Evolutionary conservation across 2,888 invertebrate genomes (phyloP), one percentile per base, ranked within the genome.

Genomic region (Sminthurinus aureus): DNA sequence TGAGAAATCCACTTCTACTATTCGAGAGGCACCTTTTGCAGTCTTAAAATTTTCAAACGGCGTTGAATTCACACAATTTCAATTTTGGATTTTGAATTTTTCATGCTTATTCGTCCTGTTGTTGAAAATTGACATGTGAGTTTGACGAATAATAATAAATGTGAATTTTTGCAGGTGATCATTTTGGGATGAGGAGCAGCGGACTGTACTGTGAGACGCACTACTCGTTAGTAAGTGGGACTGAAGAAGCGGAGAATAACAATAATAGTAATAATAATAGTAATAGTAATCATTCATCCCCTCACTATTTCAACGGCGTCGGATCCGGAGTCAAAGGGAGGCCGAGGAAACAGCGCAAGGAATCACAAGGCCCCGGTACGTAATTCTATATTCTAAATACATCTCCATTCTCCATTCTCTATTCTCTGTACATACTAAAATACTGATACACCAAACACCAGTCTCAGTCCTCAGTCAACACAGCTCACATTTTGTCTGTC

Each of bases 101-200:
- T n/a, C n/a, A n/a, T n/a, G n/a, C n/a, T n/a, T n/a, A 38, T 38
- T 38, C 6, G 38, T 38, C 6, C 1, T 1, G 38, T 1, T 38
- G 38, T 38, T 38, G 38, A 38, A 38, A 38, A 1, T 38, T 38
- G 38, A 38, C n/a, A n/a, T n/a, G n/a, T n/a, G n/a, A n/a, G n/a
- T n/a, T n/a, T n/a, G n/a, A n/a, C n/a, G n/a, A n/a, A n/a, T n/a
- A n/a, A n/a, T n/a, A n/a, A n/a, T n/a, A n/a, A n/a, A n/a, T 79
- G 66, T 13, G 38, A 38, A 38, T 38, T 38, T 38, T 1, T 78
- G 69, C 84, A 89, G 97, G 97, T 26, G 97, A 98, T 90, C 95
- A 96, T 89, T 98, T 97, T 90, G 97, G 97, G 52, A 95, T 97
- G 93, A 92, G 95, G 85, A 95, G 95, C 87, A 94, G 95, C 79